Evolutionary conservation across 2,113 vertebrate species (phyloP), one percentile per base, ranked within the genome.

Genomic region (Phalacrocorax pelagicus): DNA sequence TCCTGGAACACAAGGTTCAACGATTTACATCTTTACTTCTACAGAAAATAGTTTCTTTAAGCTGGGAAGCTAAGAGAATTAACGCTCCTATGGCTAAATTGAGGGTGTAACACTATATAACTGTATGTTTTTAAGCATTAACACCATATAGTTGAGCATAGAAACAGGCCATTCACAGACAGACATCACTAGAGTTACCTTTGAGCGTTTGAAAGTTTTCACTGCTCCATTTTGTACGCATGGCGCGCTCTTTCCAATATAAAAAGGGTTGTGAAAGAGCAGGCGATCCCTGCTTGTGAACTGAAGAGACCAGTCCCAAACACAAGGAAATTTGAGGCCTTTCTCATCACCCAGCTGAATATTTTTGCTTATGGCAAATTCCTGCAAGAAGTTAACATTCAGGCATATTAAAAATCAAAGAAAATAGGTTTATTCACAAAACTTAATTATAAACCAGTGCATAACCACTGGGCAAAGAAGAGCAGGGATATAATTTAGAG

Each of bases 231-330:
- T 99, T 36, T 99, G 99, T 30, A 99, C 91, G 38, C 97, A 98
- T 4, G 98, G 98, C 3, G 97, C 91, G 27, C 98, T 99, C 98
- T 99, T 99, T 8, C 99, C 99, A 2, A 99, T 79, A 22, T 99
- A 99, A 96, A 99, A 96, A 12, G 99, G 99, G 96, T 99, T 99
- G 97, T 99, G 99, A 92, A 99, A 99, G 47, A 99, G 98, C 55
- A 99, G 97, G 81, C 99, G 98, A 83, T 99, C 99, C 97, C 98
- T 98, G 18, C 95, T 94, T 10, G 98, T 97, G 78, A 99, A 99
- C 98, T 99, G 99, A 29, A 99, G 98, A 10, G 99, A 99, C 99
- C 99, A 99, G 96, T 99, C 98, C 99, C 99, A 99, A 42, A 99
- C 99, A 8, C 98, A 98, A 20, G 99, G 99, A 94, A 99, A 99